Evolutionary conservation across 2,113 vertebrate genomes (phyloP).

Genomic region (Cinclus cinclus): DNA sequence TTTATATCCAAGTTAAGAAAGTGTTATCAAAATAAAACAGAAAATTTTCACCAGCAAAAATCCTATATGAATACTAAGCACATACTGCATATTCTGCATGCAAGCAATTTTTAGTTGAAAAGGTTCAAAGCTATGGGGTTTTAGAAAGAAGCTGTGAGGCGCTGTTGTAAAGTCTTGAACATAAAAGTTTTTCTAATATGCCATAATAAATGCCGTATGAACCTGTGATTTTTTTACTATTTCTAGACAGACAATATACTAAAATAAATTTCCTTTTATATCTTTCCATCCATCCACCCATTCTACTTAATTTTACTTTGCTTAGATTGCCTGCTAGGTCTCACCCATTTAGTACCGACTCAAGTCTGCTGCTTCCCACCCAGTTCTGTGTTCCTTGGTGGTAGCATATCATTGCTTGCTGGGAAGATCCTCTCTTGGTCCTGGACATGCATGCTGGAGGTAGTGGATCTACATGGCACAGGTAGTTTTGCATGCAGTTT

Average conservation of each 20-base stretch:
- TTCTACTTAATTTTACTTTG: neutral
- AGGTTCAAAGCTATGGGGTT: neutral
- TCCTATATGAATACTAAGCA: neutral
- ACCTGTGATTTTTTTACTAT: neutral
- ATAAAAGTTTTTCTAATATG: neutral
- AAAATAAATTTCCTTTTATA: neutral
- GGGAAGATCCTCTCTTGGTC: neutral
- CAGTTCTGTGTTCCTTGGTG: neutral
- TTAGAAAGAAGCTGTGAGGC: neutral
- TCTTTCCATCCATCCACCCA: neutral
- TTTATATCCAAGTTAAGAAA: constrained; percentile 38
- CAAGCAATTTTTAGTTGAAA: neutral
- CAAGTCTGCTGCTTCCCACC: neutral
- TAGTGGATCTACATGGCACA: neutral
- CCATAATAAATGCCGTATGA: neutral
- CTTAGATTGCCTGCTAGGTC: neutral
- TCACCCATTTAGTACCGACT: neutral
- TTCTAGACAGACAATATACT: neutral
- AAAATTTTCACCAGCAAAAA: neutral
- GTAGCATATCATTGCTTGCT: neutral
- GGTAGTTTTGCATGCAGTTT: neutral
- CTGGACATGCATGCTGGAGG: neutral
- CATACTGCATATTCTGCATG: neutral
- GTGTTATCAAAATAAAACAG: neutral
- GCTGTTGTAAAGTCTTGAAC: neutral